A percentile compares a stretch with the other conserved stretches of the same genome.
These are phyloP conservation scores for Fistularia tabacaria DNA, from an alignment of 2,797 vertebrate genomes.

Conservation along the genomic window DNA sequence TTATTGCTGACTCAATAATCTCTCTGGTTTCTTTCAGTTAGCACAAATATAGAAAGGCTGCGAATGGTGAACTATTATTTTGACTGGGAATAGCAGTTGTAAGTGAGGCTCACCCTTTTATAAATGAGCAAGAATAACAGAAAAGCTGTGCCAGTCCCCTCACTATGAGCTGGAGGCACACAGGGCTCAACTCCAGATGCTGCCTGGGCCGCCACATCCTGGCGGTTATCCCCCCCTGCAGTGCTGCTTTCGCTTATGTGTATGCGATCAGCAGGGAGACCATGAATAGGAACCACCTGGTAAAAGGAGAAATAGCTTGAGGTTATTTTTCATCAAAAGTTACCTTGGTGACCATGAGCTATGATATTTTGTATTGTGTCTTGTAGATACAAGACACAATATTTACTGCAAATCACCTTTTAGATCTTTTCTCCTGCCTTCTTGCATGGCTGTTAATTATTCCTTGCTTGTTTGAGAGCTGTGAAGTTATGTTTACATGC, in stretches of 20 bases:
- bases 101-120: too few species aligned
- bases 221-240: slow-evolving; percentile 50
- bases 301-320: slow-evolving; percentile 35
- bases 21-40: too few species aligned
- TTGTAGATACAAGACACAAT: slow-evolving; percentile 4
- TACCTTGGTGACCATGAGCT: slow-evolving; percentile 17
- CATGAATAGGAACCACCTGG: slow-evolving; percentile 68
- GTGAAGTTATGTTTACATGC: slow-evolving; percentile 44
- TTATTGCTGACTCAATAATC: slow-evolving; percentile 13
- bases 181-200: slow-evolving; percentile 61
- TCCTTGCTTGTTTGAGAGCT: slow-evolving; percentile 33
- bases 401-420: slow-evolving; percentile 31
- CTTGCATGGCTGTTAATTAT: slow-evolving; percentile 44
- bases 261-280: slow-evolving; percentile 16
- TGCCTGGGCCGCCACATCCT: slow-evolving; percentile 63
- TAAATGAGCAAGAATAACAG: too few species aligned
- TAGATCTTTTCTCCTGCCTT: slow-evolving; percentile 19
- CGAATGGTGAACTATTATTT: too few species aligned
- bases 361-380: slow-evolving; percentile 14
- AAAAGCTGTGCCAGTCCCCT: slow-evolving; percentile 12
- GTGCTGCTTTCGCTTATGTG: slow-evolving; percentile 17
- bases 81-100: too few species aligned
- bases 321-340: slow-evolving; percentile 48
- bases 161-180: slow-evolving; percentile 36
- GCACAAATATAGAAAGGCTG: too few species aligned